Base-by-base conservation (phyloP, 2,113 vertebrate species). In the Coturnix japonica region DNA sequence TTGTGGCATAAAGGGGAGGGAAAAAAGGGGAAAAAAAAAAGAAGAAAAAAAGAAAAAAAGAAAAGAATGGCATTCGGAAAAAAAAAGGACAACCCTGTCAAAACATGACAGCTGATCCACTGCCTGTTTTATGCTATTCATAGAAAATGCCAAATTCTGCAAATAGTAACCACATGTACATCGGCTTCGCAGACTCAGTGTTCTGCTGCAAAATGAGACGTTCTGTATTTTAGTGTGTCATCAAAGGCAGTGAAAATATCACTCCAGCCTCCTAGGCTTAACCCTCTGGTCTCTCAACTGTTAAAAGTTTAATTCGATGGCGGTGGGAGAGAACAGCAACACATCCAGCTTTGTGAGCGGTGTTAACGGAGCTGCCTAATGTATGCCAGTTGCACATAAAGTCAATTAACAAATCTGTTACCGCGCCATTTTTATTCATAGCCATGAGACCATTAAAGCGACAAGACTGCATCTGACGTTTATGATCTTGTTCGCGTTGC, bases 61-160 rank as follows among this genome's bases (percentile, higher is more conserved):
- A 51, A 81, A 82, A 89, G 85, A 97, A 94, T 97, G 95, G 96
- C 95, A 96, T 97, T 97, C 96, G 54, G 87, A 85, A 95, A 95
- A 95, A 97, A 97, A 97, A 97, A 97, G 97, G 97, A 97, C 97
- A 98, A 97, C 96, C 93, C 97, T 98, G 97, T 98, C 97, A 97
- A 97, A 98, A 97, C 94, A 96, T 95, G 95, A 98, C 96, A 97
- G 96, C 94, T 70, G 91, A 97, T 96, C 96, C 91, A 90, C 97
- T 96, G 96, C 96, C 96, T 96, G 95, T 92, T 97, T 97, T 97
- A 96, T 93, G 92, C 97, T 97, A 96, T 97, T 97, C 97, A 94
- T 96, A 96, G 97, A 97, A 98, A 98, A 98, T 97, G 97, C 98
- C 97, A 97, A 90, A 97, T 97, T 97, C 98, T 97, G 96, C 96